These are phyloP conservation scores for Ammospiza caudacuta DNA, from an alignment of 2,113 vertebrate species.

Conservation along the genomic window DNA sequence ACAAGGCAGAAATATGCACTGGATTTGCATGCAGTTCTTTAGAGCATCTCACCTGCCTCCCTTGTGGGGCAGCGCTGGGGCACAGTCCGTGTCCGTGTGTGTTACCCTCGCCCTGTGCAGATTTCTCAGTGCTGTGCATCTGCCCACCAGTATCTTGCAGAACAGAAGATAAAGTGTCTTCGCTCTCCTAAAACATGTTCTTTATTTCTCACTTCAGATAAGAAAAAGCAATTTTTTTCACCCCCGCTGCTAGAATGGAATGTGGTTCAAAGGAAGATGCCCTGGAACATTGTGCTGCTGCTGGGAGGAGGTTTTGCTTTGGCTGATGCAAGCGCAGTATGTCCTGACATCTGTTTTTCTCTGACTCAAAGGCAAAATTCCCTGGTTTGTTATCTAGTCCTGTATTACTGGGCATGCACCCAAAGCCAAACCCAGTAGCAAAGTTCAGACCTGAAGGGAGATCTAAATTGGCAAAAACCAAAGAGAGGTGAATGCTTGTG, in stretches of 20 bases:
- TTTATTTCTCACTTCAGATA: slow-evolving; percentile 68
- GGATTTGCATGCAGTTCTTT: background rate
- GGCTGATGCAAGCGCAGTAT: slow-evolving; percentile 93
- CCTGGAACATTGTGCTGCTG: slow-evolving; percentile 93
- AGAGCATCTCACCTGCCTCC: background rate
- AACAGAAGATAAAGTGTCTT: background rate
- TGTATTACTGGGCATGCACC: slow-evolving; percentile 35
- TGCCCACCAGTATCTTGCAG: background rate
- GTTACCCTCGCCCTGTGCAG: background rate
- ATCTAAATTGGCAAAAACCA: background rate
- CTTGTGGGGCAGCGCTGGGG: background rate
- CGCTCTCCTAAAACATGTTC: background rate
- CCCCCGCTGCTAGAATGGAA: slow-evolving; percentile 88
- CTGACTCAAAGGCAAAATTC: background rate
- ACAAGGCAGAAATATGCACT: background rate
- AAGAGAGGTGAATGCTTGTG: background rate
- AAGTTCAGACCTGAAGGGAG: background rate
- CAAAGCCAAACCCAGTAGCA: slow-evolving; percentile 18
- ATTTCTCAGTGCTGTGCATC: background rate
- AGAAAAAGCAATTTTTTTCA: slow-evolving; percentile 69
- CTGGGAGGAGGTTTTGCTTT: slow-evolving; percentile 97
- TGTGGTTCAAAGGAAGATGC: slow-evolving; percentile 87
- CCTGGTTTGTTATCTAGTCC: slow-evolving; percentile 32
- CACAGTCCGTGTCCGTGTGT: rapidly evolving
- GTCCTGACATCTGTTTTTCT: slow-evolving; percentile 22